Percentiles rank a stretch among this genome's conserved stretches.
Conservation (phyloP, 2,888 invertebrate species). For the Calameuta pallipes region DNA sequence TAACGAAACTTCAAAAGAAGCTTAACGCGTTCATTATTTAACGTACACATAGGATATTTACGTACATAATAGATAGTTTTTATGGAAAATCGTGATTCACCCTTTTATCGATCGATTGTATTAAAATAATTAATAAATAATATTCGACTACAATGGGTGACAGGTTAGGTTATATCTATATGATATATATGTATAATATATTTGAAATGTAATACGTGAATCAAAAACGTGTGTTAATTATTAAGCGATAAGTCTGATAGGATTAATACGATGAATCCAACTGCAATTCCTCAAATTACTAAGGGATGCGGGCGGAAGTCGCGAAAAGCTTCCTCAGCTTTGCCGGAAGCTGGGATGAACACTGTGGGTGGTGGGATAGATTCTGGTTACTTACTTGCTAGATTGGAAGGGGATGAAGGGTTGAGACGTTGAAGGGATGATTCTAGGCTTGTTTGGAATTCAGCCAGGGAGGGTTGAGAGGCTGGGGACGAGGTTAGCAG, state of each 20-base stretch:
- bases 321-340: not conserved
- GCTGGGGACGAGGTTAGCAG: not conserved
- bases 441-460: not conserved
- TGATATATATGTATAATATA: not conserved
- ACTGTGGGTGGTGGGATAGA: not conserved
- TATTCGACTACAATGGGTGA: not conserved
- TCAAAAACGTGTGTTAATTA: not conserved
- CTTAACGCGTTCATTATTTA: not conserved
- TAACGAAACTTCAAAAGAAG: not conserved
- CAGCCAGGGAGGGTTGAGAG: too few species aligned
- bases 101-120: not conserved
- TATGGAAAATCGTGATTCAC: not conserved
- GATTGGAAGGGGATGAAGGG: not conserved
- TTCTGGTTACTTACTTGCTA: not conserved
- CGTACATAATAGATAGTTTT: not conserved
- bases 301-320: not conserved
- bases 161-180: not conserved
- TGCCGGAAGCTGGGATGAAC: not conserved
- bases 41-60: not conserved
- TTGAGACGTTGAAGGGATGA: not conserved
- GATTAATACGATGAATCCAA: not conserved
- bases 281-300: not conserved
- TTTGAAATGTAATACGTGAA: not conserved
- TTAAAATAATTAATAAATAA: not conserved
- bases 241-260: not conserved